Conservation (phyloP, 2,888 invertebrate genomes). For the Pristionchus mayeri region DNA sequence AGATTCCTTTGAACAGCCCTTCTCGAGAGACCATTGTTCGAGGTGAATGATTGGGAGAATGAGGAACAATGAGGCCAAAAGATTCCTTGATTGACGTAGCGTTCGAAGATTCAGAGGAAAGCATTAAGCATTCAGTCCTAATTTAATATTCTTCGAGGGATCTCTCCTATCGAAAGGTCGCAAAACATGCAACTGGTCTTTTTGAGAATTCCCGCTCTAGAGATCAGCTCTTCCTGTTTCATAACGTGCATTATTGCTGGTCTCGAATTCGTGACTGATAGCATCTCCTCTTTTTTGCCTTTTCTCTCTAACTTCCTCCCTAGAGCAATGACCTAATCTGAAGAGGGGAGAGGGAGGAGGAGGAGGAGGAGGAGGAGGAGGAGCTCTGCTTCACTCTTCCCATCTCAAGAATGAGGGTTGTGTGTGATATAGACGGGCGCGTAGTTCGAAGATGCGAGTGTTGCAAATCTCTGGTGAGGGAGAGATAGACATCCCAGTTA, state of each 20-base stretch:
- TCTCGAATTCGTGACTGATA: background rate
- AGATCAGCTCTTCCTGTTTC: background rate
- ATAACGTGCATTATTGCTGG: background rate
- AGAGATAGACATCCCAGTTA: constrained; percentile 31
- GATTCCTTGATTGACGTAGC: background rate
- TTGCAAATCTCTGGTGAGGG: constrained; percentile 29
- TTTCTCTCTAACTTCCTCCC: constrained; percentile 30
- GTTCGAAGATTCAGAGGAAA: constrained; percentile 2
- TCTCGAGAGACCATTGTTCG: background rate
- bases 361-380: background rate
- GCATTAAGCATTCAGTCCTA: background rate
- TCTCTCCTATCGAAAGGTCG: background rate
- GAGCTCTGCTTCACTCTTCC: background rate
- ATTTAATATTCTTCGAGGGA: background rate
- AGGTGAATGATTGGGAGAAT: background rate
- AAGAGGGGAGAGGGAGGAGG: background rate
- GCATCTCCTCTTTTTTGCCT: constrained; percentile 9
- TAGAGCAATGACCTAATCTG: constrained; percentile 42
- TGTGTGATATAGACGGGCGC: background rate
- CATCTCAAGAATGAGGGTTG: constrained; percentile 17
- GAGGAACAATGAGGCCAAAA: background rate
- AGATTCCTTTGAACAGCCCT: background rate
- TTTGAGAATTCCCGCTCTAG: background rate
- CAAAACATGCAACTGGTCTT: background rate
- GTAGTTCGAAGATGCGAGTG: constrained; percentile 31